Conservation (phyloP, 1,140 invertebrate species). For the Macrosteles quadrilineatus region DNA sequence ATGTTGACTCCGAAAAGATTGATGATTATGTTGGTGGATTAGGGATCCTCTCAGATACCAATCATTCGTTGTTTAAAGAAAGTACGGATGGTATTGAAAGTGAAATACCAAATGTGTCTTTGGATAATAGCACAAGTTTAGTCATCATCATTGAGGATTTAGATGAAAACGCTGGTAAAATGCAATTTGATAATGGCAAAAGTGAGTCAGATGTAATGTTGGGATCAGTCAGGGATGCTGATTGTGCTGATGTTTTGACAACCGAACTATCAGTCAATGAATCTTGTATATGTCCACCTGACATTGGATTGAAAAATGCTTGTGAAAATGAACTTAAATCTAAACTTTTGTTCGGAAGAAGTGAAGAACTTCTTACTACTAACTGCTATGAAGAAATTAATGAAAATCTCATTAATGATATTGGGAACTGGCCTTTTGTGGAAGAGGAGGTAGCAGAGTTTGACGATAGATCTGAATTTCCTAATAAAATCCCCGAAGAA, state of each 20-base stretch:
- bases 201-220: slow-evolving; percentile 1
- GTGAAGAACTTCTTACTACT: background rate
- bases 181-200: background rate
- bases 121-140: slow-evolving; percentile 18
- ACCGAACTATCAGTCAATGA: slow-evolving; percentile 16
- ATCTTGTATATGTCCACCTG: slow-evolving; percentile 7
- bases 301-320: background rate
- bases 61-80: background rate
- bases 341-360: background rate
- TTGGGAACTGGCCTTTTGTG: slow-evolving; percentile 22
- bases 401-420: slow-evolving; percentile 20
- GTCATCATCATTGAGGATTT: slow-evolving; percentile 26
- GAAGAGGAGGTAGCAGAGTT: slow-evolving; percentile 22
- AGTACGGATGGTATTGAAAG: background rate
- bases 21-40: background rate
- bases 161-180: background rate
- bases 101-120: slow-evolving; percentile 2
- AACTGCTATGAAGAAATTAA: slow-evolving; percentile 25
- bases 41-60: background rate
- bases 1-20: slow-evolving; percentile 16
- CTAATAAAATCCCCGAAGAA: slow-evolving; percentile 12
- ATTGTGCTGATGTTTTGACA: slow-evolving; percentile 9
- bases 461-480: slow-evolving; percentile 2
- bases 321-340: background rate
- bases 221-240: background rate